Evolutionary conservation across 1,140 invertebrate species (phyloP).

Genomic region (Drosophila sturtevanti): DNA sequence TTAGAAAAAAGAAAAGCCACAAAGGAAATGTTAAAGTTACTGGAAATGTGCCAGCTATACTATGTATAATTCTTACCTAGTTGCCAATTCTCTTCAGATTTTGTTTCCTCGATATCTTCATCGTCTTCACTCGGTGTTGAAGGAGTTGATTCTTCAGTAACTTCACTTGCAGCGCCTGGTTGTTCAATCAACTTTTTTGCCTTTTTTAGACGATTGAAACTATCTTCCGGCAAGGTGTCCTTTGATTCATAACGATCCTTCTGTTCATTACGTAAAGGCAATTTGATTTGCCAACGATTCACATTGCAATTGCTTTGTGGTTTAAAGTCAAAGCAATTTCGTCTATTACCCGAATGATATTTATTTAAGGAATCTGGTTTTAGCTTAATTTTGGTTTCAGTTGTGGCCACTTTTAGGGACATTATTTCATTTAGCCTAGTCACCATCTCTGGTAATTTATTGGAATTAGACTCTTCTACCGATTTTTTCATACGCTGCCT

Average conservation of each 20-base stretch:
- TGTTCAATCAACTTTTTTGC: background rate
- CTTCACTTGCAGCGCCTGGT: background rate
- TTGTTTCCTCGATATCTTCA: background rate
- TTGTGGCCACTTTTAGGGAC: background rate
- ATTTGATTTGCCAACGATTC: conserved; percentile 19
- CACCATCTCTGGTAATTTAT: background rate
- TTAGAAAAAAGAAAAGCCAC: background rate
- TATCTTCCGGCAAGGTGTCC: background rate
- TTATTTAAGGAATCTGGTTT: background rate
- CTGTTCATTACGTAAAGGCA: background rate
- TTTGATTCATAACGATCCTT: background rate
- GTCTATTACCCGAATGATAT: background rate
- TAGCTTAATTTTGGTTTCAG: background rate
- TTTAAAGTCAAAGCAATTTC: conserved; percentile 1
- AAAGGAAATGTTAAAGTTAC: background rate
- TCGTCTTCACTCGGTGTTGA: background rate
- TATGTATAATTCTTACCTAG: background rate
- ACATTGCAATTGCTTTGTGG: background rate
- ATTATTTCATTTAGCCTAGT: conserved; percentile 12
- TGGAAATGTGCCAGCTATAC: background rate
- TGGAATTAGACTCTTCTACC: background rate
- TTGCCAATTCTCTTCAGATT: background rate
- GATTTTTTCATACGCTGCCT: background rate
- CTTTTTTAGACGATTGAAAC: background rate
- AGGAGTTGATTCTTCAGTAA: background rate